A percentile compares a stretch with the other conserved stretches of the same genome.
Evolutionary conservation across 2,888 invertebrate species (phyloP).

Genomic region (Oxytorus armatus): DNA sequence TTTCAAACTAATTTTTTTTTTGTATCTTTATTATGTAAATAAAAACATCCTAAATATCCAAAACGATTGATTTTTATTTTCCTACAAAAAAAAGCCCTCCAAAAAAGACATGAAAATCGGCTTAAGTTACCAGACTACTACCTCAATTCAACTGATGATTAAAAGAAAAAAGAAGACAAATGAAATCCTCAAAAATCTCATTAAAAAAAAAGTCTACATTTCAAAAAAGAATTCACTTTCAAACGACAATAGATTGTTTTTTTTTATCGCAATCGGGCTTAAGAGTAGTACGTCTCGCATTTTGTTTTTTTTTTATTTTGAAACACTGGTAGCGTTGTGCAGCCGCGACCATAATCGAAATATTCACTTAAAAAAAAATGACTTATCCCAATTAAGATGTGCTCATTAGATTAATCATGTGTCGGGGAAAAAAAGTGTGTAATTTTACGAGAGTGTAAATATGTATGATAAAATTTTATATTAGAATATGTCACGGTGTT

Average conservation of each 20-base stretch:
- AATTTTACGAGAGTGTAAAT: slow-evolving; percentile 48
- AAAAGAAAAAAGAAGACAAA: too few species aligned
- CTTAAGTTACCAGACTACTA: too few species aligned
- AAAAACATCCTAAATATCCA: too few species aligned
- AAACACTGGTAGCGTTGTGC: slow-evolving; percentile 55
- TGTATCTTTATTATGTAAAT: too few species aligned
- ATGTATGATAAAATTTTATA: slow-evolving; percentile 61
- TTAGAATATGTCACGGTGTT: slow-evolving; percentile 53
- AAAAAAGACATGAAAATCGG: too few species aligned
- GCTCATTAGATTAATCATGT: neutral
- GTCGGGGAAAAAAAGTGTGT: slow-evolving; percentile 2
- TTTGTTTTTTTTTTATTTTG: too few species aligned
- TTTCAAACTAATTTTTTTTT: too few species aligned
- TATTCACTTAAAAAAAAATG: neutral
- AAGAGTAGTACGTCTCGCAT: too few species aligned
- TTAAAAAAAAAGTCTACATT: neutral
- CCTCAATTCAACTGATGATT: too few species aligned
- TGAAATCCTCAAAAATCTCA: too few species aligned
- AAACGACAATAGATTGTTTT: neutral
- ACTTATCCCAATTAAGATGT: neutral
- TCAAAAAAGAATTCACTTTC: slow-evolving; percentile 1
- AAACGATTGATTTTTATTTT: too few species aligned
- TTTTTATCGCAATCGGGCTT: slow-evolving; percentile 21
- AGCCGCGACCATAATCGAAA: slow-evolving; percentile 32
- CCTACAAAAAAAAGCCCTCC: too few species aligned